Conservation (phyloP, 2,888 invertebrate species). For the Hesperia comma region DNA sequence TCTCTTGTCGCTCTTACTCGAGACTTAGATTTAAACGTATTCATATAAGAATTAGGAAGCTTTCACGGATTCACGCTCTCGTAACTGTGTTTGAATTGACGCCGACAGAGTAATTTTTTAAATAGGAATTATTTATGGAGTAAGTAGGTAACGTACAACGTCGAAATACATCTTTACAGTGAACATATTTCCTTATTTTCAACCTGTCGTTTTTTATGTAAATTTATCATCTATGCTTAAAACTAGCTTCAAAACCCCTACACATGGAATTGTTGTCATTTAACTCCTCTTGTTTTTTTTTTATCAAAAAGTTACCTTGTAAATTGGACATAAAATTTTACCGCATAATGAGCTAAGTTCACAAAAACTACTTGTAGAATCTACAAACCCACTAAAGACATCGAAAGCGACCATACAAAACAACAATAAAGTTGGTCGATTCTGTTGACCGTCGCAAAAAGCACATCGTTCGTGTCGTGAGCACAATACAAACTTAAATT, state of each 20-base stretch:
- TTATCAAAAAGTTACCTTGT: too few relatives aligned
- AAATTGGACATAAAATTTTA: neutral
- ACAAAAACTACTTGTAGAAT: slow-evolving; percentile 27
- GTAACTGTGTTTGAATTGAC: slow-evolving; percentile 1
- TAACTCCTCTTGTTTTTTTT: too few relatives aligned
- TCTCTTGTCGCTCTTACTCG: slow-evolving; percentile 54
- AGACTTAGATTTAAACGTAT: slow-evolving; percentile 42
- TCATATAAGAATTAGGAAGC: slow-evolving; percentile 37
- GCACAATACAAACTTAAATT: slow-evolving; percentile 80
- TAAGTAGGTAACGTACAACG: neutral
- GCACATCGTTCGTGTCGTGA: slow-evolving; percentile 66
- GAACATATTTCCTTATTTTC: too few relatives aligned
- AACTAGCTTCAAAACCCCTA: too few relatives aligned
- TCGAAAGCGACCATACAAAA: slow-evolving; percentile 58
- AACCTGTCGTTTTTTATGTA: too few relatives aligned
- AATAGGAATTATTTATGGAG: neutral
- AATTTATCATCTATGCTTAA: too few relatives aligned
- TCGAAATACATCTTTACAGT: too few relatives aligned
- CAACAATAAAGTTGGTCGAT: slow-evolving; percentile 71
- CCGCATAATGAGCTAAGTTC: neutral
- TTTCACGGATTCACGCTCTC: slow-evolving; percentile 25
- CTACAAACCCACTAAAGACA: slow-evolving; percentile 63
- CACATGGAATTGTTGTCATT: too few relatives aligned
- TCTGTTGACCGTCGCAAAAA: slow-evolving; percentile 74
- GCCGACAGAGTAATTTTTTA: neutral